Percentiles rank a stretch among this genome's conserved stretches.
Evolutionary conservation across 64 coral and sea anemone species (phyloP).

Genomic region (Porites lutea): DNA sequence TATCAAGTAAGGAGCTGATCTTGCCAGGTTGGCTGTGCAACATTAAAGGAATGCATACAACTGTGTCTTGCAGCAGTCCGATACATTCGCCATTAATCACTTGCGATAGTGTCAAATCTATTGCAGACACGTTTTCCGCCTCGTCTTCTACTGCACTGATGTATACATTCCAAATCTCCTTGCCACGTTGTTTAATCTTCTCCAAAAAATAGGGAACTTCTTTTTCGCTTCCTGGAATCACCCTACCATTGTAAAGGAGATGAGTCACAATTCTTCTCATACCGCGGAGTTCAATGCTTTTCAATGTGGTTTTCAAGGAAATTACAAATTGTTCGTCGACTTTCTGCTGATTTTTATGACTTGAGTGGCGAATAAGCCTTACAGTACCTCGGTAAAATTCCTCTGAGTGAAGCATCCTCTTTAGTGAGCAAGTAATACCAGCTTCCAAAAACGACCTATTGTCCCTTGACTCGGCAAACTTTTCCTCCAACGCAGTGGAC

Average conservation of each 20-base stretch:
- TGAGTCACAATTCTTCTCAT: constrained; percentile 40
- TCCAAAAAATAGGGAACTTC: constrained; percentile 70
- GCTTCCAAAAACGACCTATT: background rate
- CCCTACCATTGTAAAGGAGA: constrained; percentile 19
- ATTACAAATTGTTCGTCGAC: background rate
- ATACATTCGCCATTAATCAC: constrained; percentile 42
- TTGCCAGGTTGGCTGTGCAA: constrained; percentile 7
- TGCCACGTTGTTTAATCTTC: background rate
- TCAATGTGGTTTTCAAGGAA: constrained; percentile 1
- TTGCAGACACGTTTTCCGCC: background rate
- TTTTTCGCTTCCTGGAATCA: constrained; percentile 51
- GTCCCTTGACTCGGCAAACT: background rate
- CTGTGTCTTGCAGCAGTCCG: constrained; percentile 46
- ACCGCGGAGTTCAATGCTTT: constrained; percentile 5
- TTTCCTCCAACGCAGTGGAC: background rate
- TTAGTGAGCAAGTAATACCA: constrained; percentile 21
- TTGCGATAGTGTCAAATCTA: constrained; percentile 64
- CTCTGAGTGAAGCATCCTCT: constrained; percentile 19
- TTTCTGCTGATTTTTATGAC: constrained; percentile 8
- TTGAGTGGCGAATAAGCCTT: constrained; percentile 70
- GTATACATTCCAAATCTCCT: constrained; percentile 66
- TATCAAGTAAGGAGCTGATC: constrained; percentile 61
- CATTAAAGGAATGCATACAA: constrained; percentile 43
- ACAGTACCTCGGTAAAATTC: constrained; percentile 64
- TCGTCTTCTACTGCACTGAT: background rate